Conservation (phyloP, 2,888 invertebrate species). For the Parascotia fuliginaria region DNA sequence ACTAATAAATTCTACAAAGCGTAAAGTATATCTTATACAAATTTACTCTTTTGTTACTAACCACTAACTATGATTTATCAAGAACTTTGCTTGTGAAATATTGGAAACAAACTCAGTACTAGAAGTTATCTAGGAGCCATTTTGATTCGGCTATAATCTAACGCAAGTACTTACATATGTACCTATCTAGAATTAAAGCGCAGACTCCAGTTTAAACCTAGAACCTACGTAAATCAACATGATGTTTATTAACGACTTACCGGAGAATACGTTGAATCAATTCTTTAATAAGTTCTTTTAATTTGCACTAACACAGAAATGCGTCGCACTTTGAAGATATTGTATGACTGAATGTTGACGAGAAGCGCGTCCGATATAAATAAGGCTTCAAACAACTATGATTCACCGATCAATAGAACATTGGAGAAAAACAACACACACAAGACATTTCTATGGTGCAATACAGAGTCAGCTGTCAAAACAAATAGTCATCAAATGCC, state of each 20-base stretch:
- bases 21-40: too few species aligned
- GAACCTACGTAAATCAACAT: too few species aligned
- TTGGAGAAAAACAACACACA: constrained; percentile 44
- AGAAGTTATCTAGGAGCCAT: constrained; percentile 7
- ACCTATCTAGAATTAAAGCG: too few species aligned
- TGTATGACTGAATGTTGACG: constrained; percentile 49
- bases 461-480: constrained; percentile 51
- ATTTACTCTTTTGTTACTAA: too few species aligned
- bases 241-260: neutral
- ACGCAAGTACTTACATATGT: neutral
- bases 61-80: too few species aligned
- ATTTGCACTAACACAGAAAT: constrained; percentile 19
- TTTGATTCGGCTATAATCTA: too few species aligned
- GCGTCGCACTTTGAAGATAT: constrained; percentile 32
- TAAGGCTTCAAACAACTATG: constrained; percentile 56
- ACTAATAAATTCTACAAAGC: too few species aligned
- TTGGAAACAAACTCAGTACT: too few species aligned
- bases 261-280: too few species aligned
- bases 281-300: neutral
- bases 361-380: constrained; percentile 46
- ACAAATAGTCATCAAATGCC: constrained; percentile 49
- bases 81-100: too few species aligned
- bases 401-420: constrained; percentile 59
- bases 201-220: too few species aligned
- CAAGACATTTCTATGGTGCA: constrained; percentile 57